A percentile compares a stretch with the other conserved stretches of the same genome.
Conservation (phyloP, 1,140 invertebrate species). For the Neelides sp. region DNA sequence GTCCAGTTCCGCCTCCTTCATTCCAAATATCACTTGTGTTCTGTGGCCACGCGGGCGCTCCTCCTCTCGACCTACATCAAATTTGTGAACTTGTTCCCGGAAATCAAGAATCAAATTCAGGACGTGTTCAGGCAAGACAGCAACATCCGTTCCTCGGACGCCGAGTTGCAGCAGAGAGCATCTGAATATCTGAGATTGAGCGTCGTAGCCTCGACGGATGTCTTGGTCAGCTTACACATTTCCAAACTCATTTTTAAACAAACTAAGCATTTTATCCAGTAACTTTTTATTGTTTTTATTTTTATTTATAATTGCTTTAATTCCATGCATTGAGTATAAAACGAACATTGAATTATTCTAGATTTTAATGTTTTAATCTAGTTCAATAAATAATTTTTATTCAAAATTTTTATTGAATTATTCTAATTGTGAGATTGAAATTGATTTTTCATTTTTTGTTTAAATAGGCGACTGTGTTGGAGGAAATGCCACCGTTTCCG, state of each 20-base stretch:
- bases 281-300: conserved; percentile 7
- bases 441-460: conserved; percentile 14
- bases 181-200: conserved; percentile 96
- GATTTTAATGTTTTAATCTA: too few species aligned
- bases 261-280: conserved; percentile 3
- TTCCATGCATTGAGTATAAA: too few species aligned
- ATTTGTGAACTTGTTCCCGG: conserved; percentile 97
- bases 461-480: conserved; percentile 78
- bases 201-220: conserved; percentile 90
- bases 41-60: conserved; percentile 85
- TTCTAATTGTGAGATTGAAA: not conserved
- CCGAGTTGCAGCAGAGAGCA: conserved; percentile 93
- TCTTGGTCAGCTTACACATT: conserved; percentile 48
- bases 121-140: conserved; percentile 92
- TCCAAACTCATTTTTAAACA: not conserved
- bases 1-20: conserved; percentile 95
- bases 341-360: too few species aligned
- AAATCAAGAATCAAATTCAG: conserved; percentile 93
- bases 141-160: conserved; percentile 92
- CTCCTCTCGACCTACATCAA: conserved; percentile 97
- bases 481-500: conserved; percentile 99
- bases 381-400: too few species aligned
- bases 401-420: not conserved
- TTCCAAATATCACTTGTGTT: conserved; percentile 98
- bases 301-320: not conserved